Conservation (phyloP, 2,888 invertebrate genomes). For the Chaitophorus viminalis region DNA sequence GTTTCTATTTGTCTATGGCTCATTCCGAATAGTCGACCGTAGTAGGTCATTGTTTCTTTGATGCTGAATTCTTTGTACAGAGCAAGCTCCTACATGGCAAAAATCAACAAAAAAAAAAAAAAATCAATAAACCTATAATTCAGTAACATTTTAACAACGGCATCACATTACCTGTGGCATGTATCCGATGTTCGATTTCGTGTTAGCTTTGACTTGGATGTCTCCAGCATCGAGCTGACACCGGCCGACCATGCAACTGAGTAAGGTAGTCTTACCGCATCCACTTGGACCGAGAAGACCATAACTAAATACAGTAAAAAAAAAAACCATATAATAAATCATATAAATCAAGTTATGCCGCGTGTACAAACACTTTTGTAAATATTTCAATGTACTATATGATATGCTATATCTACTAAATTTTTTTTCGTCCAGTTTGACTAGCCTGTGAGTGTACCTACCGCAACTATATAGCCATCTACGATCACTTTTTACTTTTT, state of each 20-base stretch:
- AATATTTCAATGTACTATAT: too few species aligned
- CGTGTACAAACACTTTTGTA: neutral
- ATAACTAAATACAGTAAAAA: slow-evolving; percentile 73
- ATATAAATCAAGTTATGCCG: neutral
- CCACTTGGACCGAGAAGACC: slow-evolving; percentile 90
- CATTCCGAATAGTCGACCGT: slow-evolving; percentile 70
- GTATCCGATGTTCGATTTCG: slow-evolving; percentile 78
- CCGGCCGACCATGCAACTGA: slow-evolving; percentile 85
- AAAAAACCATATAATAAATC: neutral
- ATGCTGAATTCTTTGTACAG: slow-evolving; percentile 69
- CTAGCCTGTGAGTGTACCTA: too few species aligned
- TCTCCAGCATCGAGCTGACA: slow-evolving; percentile 78
- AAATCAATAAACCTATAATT: neutral
- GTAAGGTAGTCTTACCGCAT: slow-evolving; percentile 88
- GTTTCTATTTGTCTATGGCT: slow-evolving; percentile 64
- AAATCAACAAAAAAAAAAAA: too few species aligned
- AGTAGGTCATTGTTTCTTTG: slow-evolving; percentile 69
- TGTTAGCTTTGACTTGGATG: slow-evolving; percentile 77
- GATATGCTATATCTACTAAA: too few species aligned
- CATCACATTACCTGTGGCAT: slow-evolving; percentile 70
- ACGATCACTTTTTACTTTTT: too few species aligned
- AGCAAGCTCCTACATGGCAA: slow-evolving; percentile 66
- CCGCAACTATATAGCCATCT: too few species aligned
- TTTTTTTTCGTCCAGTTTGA: too few species aligned
- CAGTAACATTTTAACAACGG: neutral